phyloP scores from a whole-genome alignment of 2,113 vertebrate species.

The Chaetops frenatus region DNA sequence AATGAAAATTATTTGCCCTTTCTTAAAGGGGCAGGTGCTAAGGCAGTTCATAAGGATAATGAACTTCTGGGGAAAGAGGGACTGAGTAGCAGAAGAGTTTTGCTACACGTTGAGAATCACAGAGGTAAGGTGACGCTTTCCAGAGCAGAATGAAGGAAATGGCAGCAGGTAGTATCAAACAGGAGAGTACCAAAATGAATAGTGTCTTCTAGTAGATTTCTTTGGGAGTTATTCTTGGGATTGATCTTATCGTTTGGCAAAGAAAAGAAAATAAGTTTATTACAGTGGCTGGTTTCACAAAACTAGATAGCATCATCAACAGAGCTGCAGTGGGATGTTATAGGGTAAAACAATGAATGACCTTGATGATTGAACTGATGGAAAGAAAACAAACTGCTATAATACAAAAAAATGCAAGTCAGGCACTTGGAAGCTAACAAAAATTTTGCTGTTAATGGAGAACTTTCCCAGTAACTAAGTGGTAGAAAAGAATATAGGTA shows the following conservation, averaged over 20 bases:
- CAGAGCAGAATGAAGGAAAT: neutral
- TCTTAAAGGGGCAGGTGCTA: neutral
- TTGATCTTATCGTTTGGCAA: neutral
- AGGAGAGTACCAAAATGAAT: neutral
- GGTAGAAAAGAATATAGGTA: neutral
- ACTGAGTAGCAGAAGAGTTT: neutral
- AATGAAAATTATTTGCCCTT: neutral
- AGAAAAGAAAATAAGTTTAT: neutral
- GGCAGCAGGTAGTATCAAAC: neutral
- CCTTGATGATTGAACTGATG: neutral
- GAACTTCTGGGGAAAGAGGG: neutral
- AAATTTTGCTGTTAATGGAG: neutral
- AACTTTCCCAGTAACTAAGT: neutral
- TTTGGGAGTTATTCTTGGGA: neutral
- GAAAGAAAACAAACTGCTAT: neutral
- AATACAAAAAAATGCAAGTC: slow-evolving; percentile 13
- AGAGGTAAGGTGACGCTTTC: neutral
- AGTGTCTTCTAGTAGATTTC: neutral
- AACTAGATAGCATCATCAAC: neutral
- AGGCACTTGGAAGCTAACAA: neutral
- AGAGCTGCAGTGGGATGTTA: neutral
- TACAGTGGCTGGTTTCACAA: neutral
- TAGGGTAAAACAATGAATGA: neutral
- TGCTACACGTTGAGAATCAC: neutral
- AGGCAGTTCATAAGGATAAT: neutral